Evolutionary conservation across 2,888 invertebrate genomes (phyloP).

Genomic region (Hemaris fuciformis): DNA sequence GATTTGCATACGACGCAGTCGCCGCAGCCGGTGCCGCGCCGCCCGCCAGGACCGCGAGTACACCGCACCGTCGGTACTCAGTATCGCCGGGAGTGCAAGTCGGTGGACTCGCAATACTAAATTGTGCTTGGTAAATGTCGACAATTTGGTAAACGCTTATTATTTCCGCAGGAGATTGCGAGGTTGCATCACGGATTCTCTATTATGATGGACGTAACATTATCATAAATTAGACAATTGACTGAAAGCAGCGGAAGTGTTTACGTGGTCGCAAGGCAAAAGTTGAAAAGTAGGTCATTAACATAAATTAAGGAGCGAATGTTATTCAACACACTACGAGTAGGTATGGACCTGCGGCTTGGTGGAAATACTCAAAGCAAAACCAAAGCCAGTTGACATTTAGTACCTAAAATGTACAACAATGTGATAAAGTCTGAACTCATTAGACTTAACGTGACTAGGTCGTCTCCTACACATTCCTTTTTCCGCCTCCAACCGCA

Average conservation of each 20-base stretch:
- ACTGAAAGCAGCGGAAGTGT: not conserved
- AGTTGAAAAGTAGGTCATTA: not conserved
- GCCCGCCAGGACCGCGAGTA: not conserved
- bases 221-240: not conserved
- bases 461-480: too few species aligned
- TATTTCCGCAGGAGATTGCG: not conserved
- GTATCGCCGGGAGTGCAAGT: too few species aligned
- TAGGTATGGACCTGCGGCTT: not conserved
- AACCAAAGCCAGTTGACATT: too few species aligned
- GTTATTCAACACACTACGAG: not conserved
- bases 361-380: not conserved
- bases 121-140: not conserved
- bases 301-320: not conserved
- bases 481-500: too few species aligned
- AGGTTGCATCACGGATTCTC: not conserved
- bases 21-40: not conserved
- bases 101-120: not conserved
- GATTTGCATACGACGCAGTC: slow-evolving; percentile 24
- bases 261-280: not conserved
- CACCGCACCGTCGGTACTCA: not conserved
- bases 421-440: too few species aligned
- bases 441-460: too few species aligned
- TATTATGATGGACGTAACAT: not conserved
- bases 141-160: not conserved
- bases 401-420: too few species aligned